Percentiles rank a stretch among this genome's conserved stretches.
Conservation (phyloP, 2,113 vertebrate genomes). For the Brachyhypopomus gauderio region DNA sequence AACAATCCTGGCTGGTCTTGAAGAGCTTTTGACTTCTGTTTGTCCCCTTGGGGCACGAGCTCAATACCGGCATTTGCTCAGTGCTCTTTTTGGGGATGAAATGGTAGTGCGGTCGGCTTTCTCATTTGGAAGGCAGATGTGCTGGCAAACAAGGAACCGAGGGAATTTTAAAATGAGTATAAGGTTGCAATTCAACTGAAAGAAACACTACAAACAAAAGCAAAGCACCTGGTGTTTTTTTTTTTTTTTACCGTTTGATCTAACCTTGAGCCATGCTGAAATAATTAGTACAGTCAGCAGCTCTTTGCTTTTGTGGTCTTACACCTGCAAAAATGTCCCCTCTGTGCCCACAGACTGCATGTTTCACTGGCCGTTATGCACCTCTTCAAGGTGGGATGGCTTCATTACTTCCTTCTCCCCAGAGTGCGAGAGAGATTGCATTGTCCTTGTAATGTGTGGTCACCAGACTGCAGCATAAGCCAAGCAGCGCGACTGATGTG, state of each 20-base stretch:
- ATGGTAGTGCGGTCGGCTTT: slow-evolving; percentile 9
- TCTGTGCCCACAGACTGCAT: neutral
- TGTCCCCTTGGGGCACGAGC: slow-evolving; percentile 19
- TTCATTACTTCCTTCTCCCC: neutral
- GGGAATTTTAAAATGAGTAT: neutral
- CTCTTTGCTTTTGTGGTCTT: neutral
- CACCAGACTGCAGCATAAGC: neutral
- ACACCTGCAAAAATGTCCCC: neutral
- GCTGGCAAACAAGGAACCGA: neutral
- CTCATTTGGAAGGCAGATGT: slow-evolving; percentile 10
- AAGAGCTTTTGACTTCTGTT: slow-evolving; percentile 32
- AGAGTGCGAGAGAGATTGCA: neutral
- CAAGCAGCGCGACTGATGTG: too few relatives aligned
- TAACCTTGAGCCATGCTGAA: neutral
- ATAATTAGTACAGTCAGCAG: neutral
- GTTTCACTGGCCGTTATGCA: neutral
- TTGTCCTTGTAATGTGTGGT: neutral
- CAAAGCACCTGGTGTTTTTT: too few relatives aligned
- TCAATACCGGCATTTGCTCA: slow-evolving; percentile 21
- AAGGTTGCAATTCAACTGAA: neutral
- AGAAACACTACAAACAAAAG: too few relatives aligned
- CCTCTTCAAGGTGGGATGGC: neutral
- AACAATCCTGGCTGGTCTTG: neutral
- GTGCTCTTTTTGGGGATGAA: neutral
- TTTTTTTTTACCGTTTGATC: too few relatives aligned